phyloP scores from a whole-genome alignment of 1,140 invertebrate species.

The Lethrus apterus region DNA sequence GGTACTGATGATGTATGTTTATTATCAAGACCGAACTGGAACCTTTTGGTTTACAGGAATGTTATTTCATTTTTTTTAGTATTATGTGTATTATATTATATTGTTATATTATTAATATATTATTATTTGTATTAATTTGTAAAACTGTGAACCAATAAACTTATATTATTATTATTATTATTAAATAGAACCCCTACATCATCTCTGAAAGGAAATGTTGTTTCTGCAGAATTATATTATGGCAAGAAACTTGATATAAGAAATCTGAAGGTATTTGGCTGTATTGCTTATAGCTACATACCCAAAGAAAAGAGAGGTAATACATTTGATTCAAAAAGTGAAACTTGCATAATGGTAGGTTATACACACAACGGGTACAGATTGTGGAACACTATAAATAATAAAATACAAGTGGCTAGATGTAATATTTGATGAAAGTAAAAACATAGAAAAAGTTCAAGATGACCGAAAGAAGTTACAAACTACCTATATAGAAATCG shows the following conservation, averaged over 20 bases:
- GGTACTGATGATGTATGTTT: no score
- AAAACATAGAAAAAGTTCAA: neutral
- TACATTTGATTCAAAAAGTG: conserved; percentile 22
- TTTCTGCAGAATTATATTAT: conserved; percentile 35
- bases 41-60: no score
- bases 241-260: conserved; percentile 18
- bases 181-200: conserved; percentile 18
- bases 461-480: no score
- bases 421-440: conserved; percentile 29
- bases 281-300: conserved; percentile 26
- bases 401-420: conserved; percentile 26
- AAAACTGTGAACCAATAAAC: no score
- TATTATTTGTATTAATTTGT: no score
- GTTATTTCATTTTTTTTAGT: no score
- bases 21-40: no score
- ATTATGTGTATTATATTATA: no score
- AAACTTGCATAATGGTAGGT: conserved; percentile 21
- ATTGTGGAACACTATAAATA: conserved; percentile 21
- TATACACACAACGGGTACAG: conserved; percentile 16
- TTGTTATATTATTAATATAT: no score
- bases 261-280: conserved; percentile 34
- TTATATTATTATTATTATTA: no score
- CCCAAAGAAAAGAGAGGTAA: conserved; percentile 20
- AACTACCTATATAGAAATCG: no score
- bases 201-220: neutral